Evolutionary conservation across 2,113 vertebrate species (phyloP).

Genomic region (Cochlearius cochlearius): DNA sequence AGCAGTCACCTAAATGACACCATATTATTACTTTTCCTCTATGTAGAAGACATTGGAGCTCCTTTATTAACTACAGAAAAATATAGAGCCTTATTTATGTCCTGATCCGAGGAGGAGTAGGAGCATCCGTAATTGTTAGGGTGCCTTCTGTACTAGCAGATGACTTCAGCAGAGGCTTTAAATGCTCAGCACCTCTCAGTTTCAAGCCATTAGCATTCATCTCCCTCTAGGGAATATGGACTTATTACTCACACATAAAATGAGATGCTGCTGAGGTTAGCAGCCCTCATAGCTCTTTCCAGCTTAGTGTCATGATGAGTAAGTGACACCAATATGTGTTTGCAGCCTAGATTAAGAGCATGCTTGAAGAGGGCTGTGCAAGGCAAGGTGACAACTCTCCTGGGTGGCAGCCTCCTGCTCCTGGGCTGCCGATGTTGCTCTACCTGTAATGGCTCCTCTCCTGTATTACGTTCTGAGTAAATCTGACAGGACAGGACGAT

Average conservation of each 20-base stretch:
- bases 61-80: neutral
- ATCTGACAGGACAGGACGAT: accelerated
- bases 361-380: neutral
- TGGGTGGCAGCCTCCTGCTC: neutral
- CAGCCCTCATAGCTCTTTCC: neutral
- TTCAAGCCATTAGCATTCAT: slow-evolving; percentile 31
- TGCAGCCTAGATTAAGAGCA: neutral
- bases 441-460: neutral
- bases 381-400: neutral
- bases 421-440: neutral
- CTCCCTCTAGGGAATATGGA: neutral
- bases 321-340: neutral
- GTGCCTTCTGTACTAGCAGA: neutral
- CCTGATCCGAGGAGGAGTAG: neutral
- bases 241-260: slow-evolving; percentile 40
- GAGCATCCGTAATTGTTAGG: neutral
- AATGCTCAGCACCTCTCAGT: slow-evolving; percentile 23
- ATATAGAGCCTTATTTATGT: neutral
- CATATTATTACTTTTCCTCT: neutral
- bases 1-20: neutral
- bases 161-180: neutral
- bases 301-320: neutral
- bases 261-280: neutral
- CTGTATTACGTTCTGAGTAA: neutral
- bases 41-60: neutral